Percentiles rank a stretch among this genome's conserved stretches.
Evolutionary conservation across 2,888 invertebrate species (phyloP).

Genomic region (Nemurella pictetii): DNA sequence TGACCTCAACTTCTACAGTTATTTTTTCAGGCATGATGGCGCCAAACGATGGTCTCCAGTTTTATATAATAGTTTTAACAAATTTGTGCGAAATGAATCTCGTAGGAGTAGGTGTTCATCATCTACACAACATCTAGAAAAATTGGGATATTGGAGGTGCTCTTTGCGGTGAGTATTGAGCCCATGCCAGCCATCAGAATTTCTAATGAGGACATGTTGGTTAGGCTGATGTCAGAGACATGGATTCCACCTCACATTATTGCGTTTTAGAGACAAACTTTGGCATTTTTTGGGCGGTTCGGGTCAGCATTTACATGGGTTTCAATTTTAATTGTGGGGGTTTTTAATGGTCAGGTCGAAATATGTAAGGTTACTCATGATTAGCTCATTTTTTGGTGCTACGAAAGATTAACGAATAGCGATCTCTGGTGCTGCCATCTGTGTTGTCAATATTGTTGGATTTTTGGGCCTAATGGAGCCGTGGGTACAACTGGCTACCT

Average conservation of each 20-base stretch:
- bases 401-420: constrained; percentile 46
- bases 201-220: constrained; percentile 61
- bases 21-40: constrained; percentile 61
- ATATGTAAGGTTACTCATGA: constrained; percentile 5
- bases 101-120: constrained; percentile 42
- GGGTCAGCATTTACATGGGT: neutral
- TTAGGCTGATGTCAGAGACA: constrained; percentile 54
- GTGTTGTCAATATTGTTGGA: constrained; percentile 79
- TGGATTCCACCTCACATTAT: constrained; percentile 38
- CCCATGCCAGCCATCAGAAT: constrained; percentile 52
- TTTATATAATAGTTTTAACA: constrained; percentile 52
- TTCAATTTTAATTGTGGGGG: neutral
- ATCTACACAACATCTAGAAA: constrained; percentile 43
- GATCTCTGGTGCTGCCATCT: constrained; percentile 72
- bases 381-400: constrained; percentile 38
- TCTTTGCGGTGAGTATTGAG: constrained; percentile 49
- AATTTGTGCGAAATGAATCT: constrained; percentile 42
- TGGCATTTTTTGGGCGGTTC: neutral
- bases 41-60: constrained; percentile 57
- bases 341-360: neutral
- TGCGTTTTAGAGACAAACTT: neutral
- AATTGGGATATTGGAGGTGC: constrained; percentile 40
- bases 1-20: constrained; percentile 55
- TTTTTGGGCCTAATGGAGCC: constrained; percentile 66
- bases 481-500: constrained; percentile 46